Conservation (phyloP, 1,140 invertebrate species). For the Drosophila sturtevanti region DNA sequence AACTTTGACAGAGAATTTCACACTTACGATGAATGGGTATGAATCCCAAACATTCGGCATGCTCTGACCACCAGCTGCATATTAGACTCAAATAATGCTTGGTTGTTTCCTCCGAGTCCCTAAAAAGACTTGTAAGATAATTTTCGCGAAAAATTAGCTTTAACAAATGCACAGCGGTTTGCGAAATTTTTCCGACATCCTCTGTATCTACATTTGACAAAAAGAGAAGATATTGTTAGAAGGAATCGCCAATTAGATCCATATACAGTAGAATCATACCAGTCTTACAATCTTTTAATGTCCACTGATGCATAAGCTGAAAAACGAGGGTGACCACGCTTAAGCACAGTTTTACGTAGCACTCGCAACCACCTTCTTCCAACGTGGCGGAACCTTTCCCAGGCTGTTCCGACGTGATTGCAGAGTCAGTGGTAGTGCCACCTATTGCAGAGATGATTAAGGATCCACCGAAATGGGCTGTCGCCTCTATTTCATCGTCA, state of each 20-base stretch:
- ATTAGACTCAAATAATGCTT: slow-evolving; percentile 70
- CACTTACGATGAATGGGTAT: slow-evolving; percentile 60
- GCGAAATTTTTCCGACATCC: slow-evolving; percentile 60
- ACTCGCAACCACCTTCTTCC: slow-evolving; percentile 55
- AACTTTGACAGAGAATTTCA: neutral
- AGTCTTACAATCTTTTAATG: slow-evolving; percentile 36
- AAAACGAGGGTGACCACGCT: slow-evolving; percentile 73
- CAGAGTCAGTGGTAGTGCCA: neutral
- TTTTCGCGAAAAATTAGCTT: slow-evolving; percentile 71
- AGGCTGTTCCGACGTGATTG: neutral
- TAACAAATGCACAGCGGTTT: slow-evolving; percentile 64
- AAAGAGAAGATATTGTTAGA: neutral
- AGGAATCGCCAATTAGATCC: neutral
- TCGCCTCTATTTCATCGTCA: slow-evolving; percentile 51
- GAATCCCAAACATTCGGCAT: slow-evolving; percentile 50
- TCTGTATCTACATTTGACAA: slow-evolving; percentile 36
- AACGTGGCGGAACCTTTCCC: neutral
- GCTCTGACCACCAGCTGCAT: slow-evolving; percentile 68
- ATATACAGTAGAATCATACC: slow-evolving; percentile 26
- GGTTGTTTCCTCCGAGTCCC: slow-evolving; percentile 73
- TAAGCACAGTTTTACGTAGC: slow-evolving; percentile 72
- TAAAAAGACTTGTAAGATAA: slow-evolving; percentile 64
- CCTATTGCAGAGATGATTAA: slow-evolving; percentile 2
- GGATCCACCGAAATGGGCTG: neutral
- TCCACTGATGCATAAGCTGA: slow-evolving; percentile 74